Evolutionary conservation across 2,113 vertebrate genomes (phyloP).

Genomic region (Oplegnathus fasciatus): DNA sequence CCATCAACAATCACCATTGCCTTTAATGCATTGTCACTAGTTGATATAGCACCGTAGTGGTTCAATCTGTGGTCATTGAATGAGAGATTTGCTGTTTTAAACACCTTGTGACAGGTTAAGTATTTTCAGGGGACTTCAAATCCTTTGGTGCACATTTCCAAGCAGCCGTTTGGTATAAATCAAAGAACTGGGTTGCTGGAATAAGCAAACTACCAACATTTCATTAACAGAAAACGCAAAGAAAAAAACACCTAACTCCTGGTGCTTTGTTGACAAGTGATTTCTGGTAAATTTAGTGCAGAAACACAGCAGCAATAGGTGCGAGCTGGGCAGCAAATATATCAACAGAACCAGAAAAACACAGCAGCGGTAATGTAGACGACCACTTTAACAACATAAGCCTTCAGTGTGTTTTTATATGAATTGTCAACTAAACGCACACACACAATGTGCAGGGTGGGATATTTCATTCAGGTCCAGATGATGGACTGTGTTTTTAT

Average conservation of each 20-base stretch:
- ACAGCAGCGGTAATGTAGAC: slow-evolving; percentile 13
- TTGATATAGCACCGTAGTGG: not conserved
- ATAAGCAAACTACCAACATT: not conserved
- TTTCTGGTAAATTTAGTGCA: slow-evolving; percentile 39
- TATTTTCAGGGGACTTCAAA: not conserved
- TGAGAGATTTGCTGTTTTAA: slow-evolving; percentile 9
- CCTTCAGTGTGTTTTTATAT: slow-evolving; percentile 45
- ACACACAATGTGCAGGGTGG: slow-evolving; percentile 34
- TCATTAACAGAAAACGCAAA: not conserved
- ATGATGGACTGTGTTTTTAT: slow-evolving; percentile 76
- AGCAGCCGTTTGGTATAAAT: slow-evolving; percentile 11
- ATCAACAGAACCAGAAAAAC: slow-evolving; percentile 24
- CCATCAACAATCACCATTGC: not conserved
- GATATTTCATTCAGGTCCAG: slow-evolving; percentile 60
- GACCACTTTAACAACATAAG: slow-evolving; percentile 15
- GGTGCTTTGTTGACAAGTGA: not conserved
- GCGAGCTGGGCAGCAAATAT: slow-evolving; percentile 2
- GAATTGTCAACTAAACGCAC: slow-evolving; percentile 35
- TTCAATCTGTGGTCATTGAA: slow-evolving; percentile 3
- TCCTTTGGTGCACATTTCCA: not conserved
- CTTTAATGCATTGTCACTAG: not conserved
- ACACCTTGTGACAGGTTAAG: slow-evolving; percentile 1
- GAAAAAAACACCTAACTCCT: not conserved
- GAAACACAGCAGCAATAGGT: not conserved
- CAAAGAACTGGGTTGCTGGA: not conserved